phyloP scores from a whole-genome alignment of 2,888 invertebrate species.

The Drosophila cracens region DNA sequence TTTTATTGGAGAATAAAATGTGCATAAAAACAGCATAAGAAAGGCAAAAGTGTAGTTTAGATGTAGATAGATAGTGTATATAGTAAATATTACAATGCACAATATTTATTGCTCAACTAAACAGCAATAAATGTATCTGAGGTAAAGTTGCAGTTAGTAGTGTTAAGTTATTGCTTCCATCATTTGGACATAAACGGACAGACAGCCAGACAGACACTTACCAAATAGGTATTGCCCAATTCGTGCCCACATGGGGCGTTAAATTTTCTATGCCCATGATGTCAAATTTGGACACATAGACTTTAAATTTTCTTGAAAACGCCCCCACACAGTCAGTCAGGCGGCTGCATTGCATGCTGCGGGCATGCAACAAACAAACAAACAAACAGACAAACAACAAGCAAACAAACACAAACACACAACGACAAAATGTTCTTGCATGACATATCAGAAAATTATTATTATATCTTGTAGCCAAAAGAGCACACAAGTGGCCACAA shows the following conservation, averaged over 20 bases:
- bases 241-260: constrained; percentile 44
- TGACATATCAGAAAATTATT: constrained; percentile 79
- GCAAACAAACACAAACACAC: constrained; percentile 5
- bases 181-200: constrained; percentile 4
- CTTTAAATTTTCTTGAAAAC: constrained; percentile 42
- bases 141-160: neutral
- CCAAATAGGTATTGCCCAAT: constrained; percentile 39
- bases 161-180: constrained; percentile 26
- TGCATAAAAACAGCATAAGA: neutral
- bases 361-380: constrained; percentile 5
- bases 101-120: neutral
- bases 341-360: constrained; percentile 4
- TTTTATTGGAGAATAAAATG: neutral
- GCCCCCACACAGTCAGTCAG: constrained; percentile 43
- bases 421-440: constrained; percentile 57
- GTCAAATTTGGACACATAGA: constrained; percentile 50
- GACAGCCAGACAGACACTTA: constrained; percentile 6
- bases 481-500: constrained; percentile 68
- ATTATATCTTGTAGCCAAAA: constrained; percentile 70
- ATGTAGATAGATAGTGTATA: neutral
- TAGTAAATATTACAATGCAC: constrained; percentile 10
- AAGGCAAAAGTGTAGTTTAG: neutral
- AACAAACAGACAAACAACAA: constrained; percentile 14
- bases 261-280: constrained; percentile 40
- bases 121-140: neutral